Percentiles rank a stretch among this genome's conserved stretches.
phyloP scores from a whole-genome alignment of 2,888 invertebrate genomes.

The Elegia similella region DNA sequence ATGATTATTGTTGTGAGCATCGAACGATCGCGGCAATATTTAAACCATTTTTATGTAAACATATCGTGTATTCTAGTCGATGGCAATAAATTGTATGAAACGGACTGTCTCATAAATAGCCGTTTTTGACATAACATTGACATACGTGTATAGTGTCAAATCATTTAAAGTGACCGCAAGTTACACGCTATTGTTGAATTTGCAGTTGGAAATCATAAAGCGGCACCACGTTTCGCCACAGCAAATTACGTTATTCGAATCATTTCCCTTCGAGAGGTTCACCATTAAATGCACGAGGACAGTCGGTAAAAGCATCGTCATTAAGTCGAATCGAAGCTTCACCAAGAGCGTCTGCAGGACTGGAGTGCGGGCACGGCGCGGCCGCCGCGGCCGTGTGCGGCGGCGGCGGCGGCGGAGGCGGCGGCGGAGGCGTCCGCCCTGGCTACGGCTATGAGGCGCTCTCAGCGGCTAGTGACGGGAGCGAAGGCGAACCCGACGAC shows the following conservation, averaged over 20 bases:
- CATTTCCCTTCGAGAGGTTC: slow-evolving; percentile 63
- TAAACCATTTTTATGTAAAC: slow-evolving; percentile 26
- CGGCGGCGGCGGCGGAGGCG: slow-evolving; percentile 51
- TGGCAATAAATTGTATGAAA: slow-evolving; percentile 13
- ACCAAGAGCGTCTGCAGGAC: slow-evolving; percentile 62
- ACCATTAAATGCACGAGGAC: slow-evolving; percentile 60
- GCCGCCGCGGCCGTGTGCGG: slow-evolving; percentile 49
- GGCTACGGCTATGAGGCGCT: slow-evolving; percentile 77
- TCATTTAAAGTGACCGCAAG: slow-evolving; percentile 26
- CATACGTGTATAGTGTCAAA: slow-evolving; percentile 16
- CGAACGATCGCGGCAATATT: slow-evolving; percentile 38
- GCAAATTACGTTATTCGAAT: slow-evolving; percentile 73
- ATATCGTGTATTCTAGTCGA: slow-evolving; percentile 15
- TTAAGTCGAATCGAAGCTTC: slow-evolving; percentile 72
- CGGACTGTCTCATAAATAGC: not conserved
- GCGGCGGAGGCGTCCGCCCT: slow-evolving; percentile 69
- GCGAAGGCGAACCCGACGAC: slow-evolving; percentile 68
- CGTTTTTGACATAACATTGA: not conserved
- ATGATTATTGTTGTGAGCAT: slow-evolving; percentile 46
- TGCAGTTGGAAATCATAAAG: slow-evolving; percentile 37
- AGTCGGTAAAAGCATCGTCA: slow-evolving; percentile 68
- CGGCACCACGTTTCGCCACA: slow-evolving; percentile 77
- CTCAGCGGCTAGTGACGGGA: slow-evolving; percentile 74
- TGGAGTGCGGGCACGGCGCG: slow-evolving; percentile 57
- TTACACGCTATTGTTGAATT: slow-evolving; percentile 27